Evolutionary conservation across 2,888 invertebrate genomes (phyloP).

Genomic region (Agriopis leucophaearia): DNA sequence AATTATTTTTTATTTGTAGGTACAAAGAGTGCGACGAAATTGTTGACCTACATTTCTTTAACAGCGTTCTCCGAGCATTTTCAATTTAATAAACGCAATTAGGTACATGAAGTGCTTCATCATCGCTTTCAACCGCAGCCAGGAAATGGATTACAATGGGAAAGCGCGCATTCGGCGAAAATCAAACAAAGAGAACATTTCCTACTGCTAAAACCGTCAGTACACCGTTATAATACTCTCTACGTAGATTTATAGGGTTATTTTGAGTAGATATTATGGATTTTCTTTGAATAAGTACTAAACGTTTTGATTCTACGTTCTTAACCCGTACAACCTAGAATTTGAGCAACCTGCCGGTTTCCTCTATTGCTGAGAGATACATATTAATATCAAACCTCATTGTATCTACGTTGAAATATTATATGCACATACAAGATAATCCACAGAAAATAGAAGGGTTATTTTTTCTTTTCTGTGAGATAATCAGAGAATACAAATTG

Average conservation of each 20-base stretch:
- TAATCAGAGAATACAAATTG: too few relatives aligned
- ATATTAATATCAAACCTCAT: too few relatives aligned
- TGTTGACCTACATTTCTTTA: conserved; percentile 28
- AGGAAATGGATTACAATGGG: conserved; percentile 23
- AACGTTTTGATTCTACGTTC: too few relatives aligned
- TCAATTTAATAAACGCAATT: conserved; percentile 26
- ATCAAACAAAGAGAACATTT: conserved; percentile 17
- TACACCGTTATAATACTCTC: not conserved
- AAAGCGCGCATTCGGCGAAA: conserved; percentile 17
- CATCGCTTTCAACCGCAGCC: conserved; percentile 14
- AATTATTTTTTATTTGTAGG: not conserved
- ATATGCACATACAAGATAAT: too few relatives aligned
- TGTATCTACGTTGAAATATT: too few relatives aligned
- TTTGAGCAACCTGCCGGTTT: too few relatives aligned
- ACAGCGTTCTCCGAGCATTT: conserved; percentile 6
- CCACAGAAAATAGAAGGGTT: too few relatives aligned
- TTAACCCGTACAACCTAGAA: too few relatives aligned
- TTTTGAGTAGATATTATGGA: not conserved
- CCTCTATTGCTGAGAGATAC: too few relatives aligned
- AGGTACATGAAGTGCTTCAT: conserved; percentile 28
- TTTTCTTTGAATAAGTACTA: too few relatives aligned
- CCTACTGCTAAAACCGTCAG: not conserved
- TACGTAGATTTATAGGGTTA: not conserved
- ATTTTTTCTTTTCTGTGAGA: too few relatives aligned
- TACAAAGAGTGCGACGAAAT: conserved; percentile 9